Percentiles rank a stretch among this genome's conserved stretches.
Conservation (phyloP, 2,113 vertebrate genomes). For the Panthera uncia region DNA sequence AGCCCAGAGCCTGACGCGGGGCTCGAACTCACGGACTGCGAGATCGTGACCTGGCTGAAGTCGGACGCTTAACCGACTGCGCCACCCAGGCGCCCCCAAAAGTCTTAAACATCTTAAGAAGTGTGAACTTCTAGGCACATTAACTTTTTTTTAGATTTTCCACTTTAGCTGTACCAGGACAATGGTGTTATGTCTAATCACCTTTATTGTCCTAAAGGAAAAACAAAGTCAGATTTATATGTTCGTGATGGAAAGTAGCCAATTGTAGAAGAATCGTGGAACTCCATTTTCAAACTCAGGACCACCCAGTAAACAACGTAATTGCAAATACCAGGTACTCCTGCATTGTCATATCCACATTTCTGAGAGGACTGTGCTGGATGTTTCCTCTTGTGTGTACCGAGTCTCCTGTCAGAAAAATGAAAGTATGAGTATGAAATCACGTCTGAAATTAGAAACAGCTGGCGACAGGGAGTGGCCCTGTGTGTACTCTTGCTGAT, state of each 20-base stretch:
- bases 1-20: too few relatives aligned
- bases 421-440: not conserved
- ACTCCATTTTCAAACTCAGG: not conserved
- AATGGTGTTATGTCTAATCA: not conserved
- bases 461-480: not conserved
- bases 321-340: not conserved
- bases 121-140: not conserved
- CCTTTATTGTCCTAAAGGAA: constrained; percentile 28
- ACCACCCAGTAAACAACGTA: not conserved
- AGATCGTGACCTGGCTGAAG: too few relatives aligned
- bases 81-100: too few relatives aligned
- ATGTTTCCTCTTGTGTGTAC: not conserved
- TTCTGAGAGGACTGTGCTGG: not conserved
- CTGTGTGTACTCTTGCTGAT: not conserved
- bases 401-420: not conserved
- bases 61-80: too few relatives aligned
- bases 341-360: not conserved
- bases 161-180: not conserved
- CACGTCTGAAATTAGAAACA: not conserved
- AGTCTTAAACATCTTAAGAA: not conserved
- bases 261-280: not conserved
- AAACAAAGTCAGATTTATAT: not conserved
- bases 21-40: too few relatives aligned
- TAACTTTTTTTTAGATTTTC: not conserved
- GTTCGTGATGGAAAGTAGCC: not conserved